Base-by-base conservation (phyloP, 2,113 vertebrate genomes). In the Salminus brasiliensis region DNA sequence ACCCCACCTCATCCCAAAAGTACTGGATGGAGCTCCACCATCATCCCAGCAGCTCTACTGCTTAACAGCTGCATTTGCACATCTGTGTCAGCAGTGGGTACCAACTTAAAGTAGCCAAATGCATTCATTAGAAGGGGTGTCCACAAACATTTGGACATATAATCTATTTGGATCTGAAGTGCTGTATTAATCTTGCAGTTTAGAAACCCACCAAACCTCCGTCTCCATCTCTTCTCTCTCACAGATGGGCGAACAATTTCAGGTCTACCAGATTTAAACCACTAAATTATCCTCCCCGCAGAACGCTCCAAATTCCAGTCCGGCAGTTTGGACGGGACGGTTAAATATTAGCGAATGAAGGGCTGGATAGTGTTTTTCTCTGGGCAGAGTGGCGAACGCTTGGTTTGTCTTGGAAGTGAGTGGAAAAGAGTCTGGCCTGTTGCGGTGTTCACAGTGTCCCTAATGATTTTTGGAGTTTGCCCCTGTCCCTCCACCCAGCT, bases 401-500 rank as follows among this genome's bases (percentile, higher is more conserved):
- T 8, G 30, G 67, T 79, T 79, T 84, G 47, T 73, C 55, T 72
- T 80, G 68, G 78, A 80, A 76, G 60, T 47, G 52, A 72, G 59
- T 39, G 3, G 66, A 18, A 41, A 39, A 72, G 67, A 71, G 11
- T 39, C 69, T 45, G 71, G 18, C 41, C 13, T 21, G 59, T 34
- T 45, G 47, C 21, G 53, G 59, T 65, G 39, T 72, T 81, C 12
- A 52, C 68, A 23, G 69, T 55, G 34, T 45, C 32, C 49, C 47
- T 80, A 59, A 80, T 76, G 47, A 62, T 67, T 69, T 69, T 29
- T 59, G 59, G 59, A 65, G 45, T n/a, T 45, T 74, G 59, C 66
- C 16, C 4, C 32, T 39, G 12, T 21, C n/a, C 18, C 34, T 29
- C 60, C 25, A 73, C 84, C 88, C 87, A 86, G 87, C 89, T 91